Percentiles rank a stretch among this genome's conserved stretches.
Conservation (phyloP, 2,888 invertebrate species). For the Xylocampa areola region DNA sequence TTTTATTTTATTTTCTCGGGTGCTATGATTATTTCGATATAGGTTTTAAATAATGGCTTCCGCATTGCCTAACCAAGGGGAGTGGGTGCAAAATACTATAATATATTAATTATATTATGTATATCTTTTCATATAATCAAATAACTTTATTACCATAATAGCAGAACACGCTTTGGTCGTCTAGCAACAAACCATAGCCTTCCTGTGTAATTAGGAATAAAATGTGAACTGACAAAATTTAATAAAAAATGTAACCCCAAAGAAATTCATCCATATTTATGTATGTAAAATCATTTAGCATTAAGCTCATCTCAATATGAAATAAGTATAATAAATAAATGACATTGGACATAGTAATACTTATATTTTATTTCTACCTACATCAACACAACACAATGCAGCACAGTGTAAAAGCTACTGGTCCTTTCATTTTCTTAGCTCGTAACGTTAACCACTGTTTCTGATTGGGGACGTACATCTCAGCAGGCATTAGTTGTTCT, state of each 20-base stretch:
- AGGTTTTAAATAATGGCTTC: too few species aligned
- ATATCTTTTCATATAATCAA: too few species aligned
- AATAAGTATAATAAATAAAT: constrained; percentile 34
- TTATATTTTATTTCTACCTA: constrained; percentile 59
- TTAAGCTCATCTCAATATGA: constrained; percentile 19
- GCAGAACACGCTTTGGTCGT: too few species aligned
- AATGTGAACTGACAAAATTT: too few species aligned
- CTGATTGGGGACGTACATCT: constrained; percentile 98
- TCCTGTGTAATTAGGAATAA: too few species aligned
- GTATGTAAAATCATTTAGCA: constrained; percentile 8
- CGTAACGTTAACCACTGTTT: constrained; percentile 96
- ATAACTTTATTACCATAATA: too few species aligned
- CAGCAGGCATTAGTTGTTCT: constrained; percentile 94
- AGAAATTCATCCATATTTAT: constrained; percentile 1
- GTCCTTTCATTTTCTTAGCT: constrained; percentile 87
- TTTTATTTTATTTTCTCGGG: too few species aligned
- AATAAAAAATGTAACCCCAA: not conserved
- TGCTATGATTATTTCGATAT: too few species aligned
- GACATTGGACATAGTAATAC: constrained; percentile 31
- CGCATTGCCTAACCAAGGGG: too few species aligned
- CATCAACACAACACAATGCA: constrained; percentile 72
- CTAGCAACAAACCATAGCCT: too few species aligned
- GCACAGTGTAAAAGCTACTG: constrained; percentile 78
- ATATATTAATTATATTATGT: too few species aligned
- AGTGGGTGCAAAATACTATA: too few species aligned